Percentiles rank a stretch among this genome's conserved stretches.
Conservation (phyloP, 2,888 invertebrate genomes). For the Muschampia plurimacula region DNA sequence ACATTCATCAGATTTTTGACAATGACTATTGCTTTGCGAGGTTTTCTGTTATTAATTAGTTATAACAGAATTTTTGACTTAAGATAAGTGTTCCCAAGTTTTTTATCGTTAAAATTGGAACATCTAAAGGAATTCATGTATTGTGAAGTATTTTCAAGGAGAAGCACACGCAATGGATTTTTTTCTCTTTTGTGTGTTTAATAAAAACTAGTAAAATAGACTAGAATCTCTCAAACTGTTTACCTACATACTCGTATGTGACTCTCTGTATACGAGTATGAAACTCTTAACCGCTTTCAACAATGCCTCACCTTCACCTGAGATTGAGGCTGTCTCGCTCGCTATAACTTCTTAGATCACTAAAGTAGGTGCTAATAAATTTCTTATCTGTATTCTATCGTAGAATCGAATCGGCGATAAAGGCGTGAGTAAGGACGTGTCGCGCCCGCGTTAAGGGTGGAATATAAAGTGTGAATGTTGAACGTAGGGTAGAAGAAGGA, state of each 20-base stretch:
- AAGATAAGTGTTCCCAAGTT: no score
- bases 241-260: no score
- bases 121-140: not conserved
- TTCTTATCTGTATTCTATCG: conserved; percentile 44
- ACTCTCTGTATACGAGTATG: no score
- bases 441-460: conserved; percentile 38
- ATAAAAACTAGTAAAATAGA: not conserved
- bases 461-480: conserved; percentile 37
- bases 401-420: conserved; percentile 43
- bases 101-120: no score
- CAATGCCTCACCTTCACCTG: conserved; percentile 14
- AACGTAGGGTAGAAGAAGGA: not conserved
- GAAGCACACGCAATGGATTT: no score
- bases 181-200: not conserved
- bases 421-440: conserved; percentile 36
- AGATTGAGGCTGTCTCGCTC: conserved; percentile 5
- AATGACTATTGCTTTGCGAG: not conserved
- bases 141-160: no score
- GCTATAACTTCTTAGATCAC: conserved; percentile 7
- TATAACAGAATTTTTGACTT: no score
- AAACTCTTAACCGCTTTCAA: not conserved
- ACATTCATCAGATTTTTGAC: not conserved
- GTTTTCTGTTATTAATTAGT: no score
- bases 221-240: not conserved
- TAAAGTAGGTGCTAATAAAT: conserved; percentile 48